A percentile compares a stretch with the other conserved stretches of the same genome.
Evolutionary conservation across 2,113 vertebrate genomes (phyloP).

Genomic region (Grallaria varia): DNA sequence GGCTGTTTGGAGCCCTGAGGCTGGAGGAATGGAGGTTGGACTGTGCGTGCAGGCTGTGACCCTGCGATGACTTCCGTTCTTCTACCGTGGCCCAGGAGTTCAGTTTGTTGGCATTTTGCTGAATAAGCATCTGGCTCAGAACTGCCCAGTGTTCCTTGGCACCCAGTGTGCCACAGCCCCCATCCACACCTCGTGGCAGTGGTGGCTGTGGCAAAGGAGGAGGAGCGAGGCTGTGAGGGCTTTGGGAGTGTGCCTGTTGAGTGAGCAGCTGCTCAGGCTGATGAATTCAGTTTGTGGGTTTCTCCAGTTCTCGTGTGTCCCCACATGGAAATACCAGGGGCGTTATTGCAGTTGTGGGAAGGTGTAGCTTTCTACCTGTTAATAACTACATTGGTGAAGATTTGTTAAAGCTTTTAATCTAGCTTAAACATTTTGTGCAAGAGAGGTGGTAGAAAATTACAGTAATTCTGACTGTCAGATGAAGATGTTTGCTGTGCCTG

Average conservation of each 20-base stretch:
- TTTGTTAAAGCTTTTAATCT: conserved; percentile 55
- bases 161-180: neutral
- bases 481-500: conserved; percentile 8
- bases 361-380: conserved; percentile 49
- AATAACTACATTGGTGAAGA: conserved; percentile 24
- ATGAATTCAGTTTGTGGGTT: neutral
- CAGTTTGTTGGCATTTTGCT: neutral
- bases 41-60: neutral
- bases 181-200: accelerated
- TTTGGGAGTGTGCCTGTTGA: neutral
- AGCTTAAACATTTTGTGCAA: conserved; percentile 42
- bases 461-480: conserved; percentile 47
- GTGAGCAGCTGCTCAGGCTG: neutral
- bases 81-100: neutral
- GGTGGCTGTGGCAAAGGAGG: accelerated
- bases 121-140: neutral
- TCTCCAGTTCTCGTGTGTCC: accelerated
- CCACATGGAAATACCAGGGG: neutral
- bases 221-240: neutral
- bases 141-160: neutral
- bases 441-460: conserved; percentile 46
- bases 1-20: neutral
- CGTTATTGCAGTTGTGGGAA: neutral
- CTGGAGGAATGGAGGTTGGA: neutral
- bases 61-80: neutral